Evolutionary conservation across 2,797 vertebrate genomes (phyloP).

Genomic region (Uromys caudimaculatus): DNA sequence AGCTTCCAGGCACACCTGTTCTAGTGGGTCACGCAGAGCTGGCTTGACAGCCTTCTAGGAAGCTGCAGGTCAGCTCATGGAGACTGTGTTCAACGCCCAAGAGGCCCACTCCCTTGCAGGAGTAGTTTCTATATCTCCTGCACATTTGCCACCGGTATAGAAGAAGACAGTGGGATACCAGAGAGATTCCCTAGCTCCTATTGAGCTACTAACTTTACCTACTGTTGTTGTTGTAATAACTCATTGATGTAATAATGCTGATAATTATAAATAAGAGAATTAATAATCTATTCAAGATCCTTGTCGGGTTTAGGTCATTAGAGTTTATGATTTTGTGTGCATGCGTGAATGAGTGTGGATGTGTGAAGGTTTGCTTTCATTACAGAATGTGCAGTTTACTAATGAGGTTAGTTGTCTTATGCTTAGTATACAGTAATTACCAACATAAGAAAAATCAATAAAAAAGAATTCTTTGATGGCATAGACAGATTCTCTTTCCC

Average conservation of each 20-base stretch:
- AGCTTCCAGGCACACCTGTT: background rate
- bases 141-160: background rate
- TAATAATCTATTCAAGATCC: constrained; percentile 21
- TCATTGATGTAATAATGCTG: background rate
- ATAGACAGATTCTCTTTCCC: background rate
- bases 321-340: background rate
- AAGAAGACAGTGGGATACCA: background rate
- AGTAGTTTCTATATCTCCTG: background rate
- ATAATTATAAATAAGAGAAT: constrained; percentile 9
- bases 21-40: background rate
- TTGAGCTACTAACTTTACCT: background rate
- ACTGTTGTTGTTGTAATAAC: background rate
- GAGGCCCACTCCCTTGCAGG: background rate
- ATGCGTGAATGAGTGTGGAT: background rate
- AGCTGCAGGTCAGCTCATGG: background rate
- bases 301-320: background rate
- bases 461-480: background rate
- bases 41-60: background rate
- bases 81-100: background rate
- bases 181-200: background rate
- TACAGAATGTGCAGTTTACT: background rate
- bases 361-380: background rate
- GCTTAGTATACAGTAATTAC: background rate
- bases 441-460: background rate
- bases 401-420: constrained; percentile 11